Conservation (phyloP, 2,888 invertebrate species). For the Allygus modestus region DNA sequence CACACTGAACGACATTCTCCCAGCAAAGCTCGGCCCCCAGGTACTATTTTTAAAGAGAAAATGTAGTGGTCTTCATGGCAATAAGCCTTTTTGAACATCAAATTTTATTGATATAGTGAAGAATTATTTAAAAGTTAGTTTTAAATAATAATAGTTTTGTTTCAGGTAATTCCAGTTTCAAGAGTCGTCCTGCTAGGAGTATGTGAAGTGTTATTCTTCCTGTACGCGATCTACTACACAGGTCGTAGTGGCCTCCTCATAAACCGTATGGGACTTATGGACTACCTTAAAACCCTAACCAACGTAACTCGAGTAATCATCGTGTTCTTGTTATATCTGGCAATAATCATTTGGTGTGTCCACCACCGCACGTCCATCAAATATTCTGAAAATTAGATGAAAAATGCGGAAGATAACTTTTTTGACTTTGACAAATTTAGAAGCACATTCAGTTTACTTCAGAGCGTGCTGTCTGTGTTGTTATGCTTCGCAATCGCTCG, state of each 20-base stretch:
- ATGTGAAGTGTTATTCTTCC: neutral
- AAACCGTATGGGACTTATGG: no score
- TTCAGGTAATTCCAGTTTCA: no score
- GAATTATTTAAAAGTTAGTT: no score
- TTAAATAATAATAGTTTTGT: no score
- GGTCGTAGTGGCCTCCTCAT: neutral
- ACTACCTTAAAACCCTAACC: neutral
- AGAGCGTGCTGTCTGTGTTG: neutral
- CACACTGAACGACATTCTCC: no score
- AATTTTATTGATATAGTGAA: no score
- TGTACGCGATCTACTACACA: neutral
- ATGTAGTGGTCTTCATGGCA: no score
- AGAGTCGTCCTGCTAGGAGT: neutral
- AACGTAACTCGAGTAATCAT: neutral
- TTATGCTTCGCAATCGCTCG: neutral
- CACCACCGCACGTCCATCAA: no score
- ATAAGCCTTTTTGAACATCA: no score
- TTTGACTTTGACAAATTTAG: conserved; percentile 24
- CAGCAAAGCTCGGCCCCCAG: no score
- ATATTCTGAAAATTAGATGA: neutral
- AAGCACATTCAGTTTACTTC: neutral
- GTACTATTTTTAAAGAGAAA: no score
- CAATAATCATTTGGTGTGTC: neutral
- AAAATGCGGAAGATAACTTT: neutral
- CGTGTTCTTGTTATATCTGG: neutral